Conservation (phyloP, 2,888 invertebrate genomes). For the Morinoia aosen region DNA sequence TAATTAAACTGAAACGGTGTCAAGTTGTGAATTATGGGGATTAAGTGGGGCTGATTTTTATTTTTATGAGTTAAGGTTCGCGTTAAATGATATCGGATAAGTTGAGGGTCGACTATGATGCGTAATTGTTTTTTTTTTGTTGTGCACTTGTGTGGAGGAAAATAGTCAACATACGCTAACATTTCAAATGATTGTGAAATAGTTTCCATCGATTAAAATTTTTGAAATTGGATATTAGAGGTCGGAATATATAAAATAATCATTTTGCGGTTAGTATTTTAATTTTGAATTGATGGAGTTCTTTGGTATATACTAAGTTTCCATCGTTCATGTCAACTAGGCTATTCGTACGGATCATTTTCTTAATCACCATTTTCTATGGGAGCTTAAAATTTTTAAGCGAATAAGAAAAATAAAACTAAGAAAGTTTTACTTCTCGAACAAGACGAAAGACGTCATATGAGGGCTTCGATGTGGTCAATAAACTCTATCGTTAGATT, state of each 20-base stretch:
- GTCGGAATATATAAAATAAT: background rate
- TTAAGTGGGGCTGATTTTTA: too few species aligned
- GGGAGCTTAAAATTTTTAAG: background rate
- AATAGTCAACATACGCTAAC: background rate
- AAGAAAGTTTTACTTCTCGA: too few species aligned
- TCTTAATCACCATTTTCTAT: background rate
- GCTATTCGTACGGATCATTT: background rate
- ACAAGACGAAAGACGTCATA: too few species aligned
- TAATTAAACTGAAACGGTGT: too few species aligned
- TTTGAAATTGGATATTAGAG: background rate
- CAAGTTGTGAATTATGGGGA: too few species aligned
- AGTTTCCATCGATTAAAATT: background rate
- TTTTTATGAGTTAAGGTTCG: too few species aligned
- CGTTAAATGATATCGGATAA: too few species aligned
- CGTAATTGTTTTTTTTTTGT: background rate
- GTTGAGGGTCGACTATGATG: too few species aligned
- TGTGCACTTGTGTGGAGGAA: background rate
- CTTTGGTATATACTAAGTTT: background rate
- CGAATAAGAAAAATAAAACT: too few species aligned
- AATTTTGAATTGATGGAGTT: background rate
- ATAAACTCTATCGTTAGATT: background rate
- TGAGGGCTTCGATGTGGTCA: background rate
- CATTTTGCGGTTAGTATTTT: background rate
- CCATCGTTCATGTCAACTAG: background rate
- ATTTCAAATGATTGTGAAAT: background rate